Percentiles rank a stretch among this genome's conserved stretches.
Evolutionary conservation across 1,140 invertebrate genomes (phyloP).

Genomic region (Drosophila oshimai): DNA sequence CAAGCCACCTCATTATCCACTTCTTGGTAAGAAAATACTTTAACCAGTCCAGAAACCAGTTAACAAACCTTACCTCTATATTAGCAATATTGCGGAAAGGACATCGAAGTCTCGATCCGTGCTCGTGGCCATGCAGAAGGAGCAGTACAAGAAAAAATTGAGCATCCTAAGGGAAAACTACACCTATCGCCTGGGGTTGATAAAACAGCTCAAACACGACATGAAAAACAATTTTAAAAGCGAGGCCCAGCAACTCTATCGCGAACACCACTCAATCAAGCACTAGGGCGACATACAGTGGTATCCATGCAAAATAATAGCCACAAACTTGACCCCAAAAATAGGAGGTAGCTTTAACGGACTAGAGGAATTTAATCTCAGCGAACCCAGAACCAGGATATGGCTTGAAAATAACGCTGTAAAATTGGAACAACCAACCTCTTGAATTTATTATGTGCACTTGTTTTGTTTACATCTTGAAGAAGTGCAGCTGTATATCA

Average conservation of each 20-base stretch:
- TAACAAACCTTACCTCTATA: no score
- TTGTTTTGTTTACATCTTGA: conserved; percentile 11
- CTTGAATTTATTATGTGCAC: conserved; percentile 34
- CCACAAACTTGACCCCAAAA: background rate
- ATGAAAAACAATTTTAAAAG: conserved; percentile 9
- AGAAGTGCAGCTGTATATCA: conserved; percentile 8
- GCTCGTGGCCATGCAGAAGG: background rate
- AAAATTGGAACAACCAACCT: background rate
- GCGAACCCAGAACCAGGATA: background rate
- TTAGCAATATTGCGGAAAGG: background rate
- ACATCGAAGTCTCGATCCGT: background rate
- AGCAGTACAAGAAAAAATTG: conserved; percentile 7
- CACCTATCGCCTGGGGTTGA: conserved; percentile 2
- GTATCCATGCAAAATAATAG: background rate
- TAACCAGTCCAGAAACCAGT: no score
- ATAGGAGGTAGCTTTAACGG: background rate
- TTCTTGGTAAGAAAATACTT: background rate
- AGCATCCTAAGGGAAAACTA: conserved; percentile 4
- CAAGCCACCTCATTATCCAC: background rate
- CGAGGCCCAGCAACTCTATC: conserved; percentile 23
- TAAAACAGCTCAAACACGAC: conserved; percentile 24
- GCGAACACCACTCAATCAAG: background rate
- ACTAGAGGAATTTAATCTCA: no score
- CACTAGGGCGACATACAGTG: background rate
- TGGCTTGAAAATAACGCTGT: background rate